These are phyloP conservation scores for Drosophila nr. perissopoda DNA, from an alignment of 2,888 invertebrate species.

Conservation along the genomic window DNA sequence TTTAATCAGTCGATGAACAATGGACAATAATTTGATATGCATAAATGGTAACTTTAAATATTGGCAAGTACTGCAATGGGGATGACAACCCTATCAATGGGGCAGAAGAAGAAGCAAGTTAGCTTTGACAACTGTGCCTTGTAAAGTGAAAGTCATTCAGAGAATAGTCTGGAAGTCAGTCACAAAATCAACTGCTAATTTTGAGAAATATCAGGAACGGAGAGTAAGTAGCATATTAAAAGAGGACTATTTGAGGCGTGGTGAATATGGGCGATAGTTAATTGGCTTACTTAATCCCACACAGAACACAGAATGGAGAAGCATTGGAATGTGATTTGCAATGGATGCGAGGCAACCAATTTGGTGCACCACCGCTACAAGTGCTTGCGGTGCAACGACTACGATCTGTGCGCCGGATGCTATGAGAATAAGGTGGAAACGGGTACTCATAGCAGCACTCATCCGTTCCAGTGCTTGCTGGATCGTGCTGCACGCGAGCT, in stretches of 20 bases:
- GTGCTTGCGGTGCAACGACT: slow-evolving; percentile 56
- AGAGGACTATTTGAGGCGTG: neutral
- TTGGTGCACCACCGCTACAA: slow-evolving; percentile 48
- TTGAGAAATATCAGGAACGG: neutral
- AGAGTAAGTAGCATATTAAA: neutral
- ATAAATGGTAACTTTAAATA: neutral
- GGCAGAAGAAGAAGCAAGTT: neutral
- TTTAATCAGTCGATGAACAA: too few relatives aligned
- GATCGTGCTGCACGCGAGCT: slow-evolving; percentile 40
- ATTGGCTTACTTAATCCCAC: neutral
- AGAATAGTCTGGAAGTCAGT: neutral
- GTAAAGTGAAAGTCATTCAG: neutral
- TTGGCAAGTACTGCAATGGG: too few relatives aligned
- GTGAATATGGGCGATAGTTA: neutral
- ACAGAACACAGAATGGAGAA: slow-evolving; percentile 25
- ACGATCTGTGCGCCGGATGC: slow-evolving; percentile 53
- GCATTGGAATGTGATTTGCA: slow-evolving; percentile 43
- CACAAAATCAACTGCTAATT: neutral
- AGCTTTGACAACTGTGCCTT: neutral
- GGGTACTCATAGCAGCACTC: slow-evolving; percentile 30
- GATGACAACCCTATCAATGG: neutral
- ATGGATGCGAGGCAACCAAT: slow-evolving; percentile 33
- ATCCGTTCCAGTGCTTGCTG: slow-evolving; percentile 65
- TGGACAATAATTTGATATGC: too few relatives aligned
- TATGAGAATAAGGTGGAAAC: slow-evolving; percentile 29